A percentile compares a stretch with the other conserved stretches of the same genome.
phyloP scores from a whole-genome alignment of 1,140 invertebrate species.

The Ericerus pela region DNA sequence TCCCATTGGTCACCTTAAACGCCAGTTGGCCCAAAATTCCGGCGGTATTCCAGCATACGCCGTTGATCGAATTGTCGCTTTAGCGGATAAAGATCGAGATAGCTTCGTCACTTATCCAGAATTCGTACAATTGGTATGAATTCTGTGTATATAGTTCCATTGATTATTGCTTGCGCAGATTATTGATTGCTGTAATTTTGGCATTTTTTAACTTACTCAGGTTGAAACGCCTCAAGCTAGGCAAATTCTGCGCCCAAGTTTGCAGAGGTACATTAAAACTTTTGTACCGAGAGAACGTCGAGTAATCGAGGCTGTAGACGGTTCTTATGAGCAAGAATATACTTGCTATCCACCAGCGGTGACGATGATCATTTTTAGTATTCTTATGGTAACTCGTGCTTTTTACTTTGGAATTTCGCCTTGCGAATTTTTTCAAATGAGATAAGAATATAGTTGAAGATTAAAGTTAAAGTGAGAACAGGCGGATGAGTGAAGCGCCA shows the following conservation, averaged over 20 bases:
- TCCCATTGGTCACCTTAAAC: conserved; percentile 49
- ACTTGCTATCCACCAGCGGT: conserved; percentile 70
- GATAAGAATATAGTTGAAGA: no score
- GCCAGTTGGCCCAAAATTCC: conserved; percentile 45
- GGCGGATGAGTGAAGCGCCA: no score
- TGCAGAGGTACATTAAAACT: conserved; percentile 19
- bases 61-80: conserved; percentile 49
- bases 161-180: neutral
- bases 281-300: conserved; percentile 18
- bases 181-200: neutral
- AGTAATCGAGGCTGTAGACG: conserved; percentile 34
- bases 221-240: conserved; percentile 41
- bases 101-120: conserved; percentile 59
- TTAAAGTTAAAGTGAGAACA: no score
- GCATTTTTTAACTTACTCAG: conserved; percentile 21
- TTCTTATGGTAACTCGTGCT: conserved; percentile 30
- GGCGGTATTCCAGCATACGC: conserved; percentile 52
- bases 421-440: no score
- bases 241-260: conserved; percentile 41
- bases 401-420: no score
- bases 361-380: conserved; percentile 52
- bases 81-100: conserved; percentile 54
- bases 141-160: conserved; percentile 20
- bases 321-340: conserved; percentile 71
- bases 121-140: conserved; percentile 63